phyloP scores from a whole-genome alignment of 92 coral and sea anemone species.

The Porites evermanni region DNA sequence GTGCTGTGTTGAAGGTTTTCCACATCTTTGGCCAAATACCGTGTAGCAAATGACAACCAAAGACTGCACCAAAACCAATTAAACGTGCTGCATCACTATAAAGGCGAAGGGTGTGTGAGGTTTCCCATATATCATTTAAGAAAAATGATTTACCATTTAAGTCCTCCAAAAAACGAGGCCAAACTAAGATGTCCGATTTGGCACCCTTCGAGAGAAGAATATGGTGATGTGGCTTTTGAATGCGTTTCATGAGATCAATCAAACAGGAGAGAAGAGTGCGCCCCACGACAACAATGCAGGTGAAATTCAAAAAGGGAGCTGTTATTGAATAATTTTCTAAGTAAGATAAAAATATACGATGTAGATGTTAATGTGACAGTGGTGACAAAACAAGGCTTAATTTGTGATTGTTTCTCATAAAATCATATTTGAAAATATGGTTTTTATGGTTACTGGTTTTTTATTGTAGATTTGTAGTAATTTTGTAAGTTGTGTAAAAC shows the following conservation, averaged over 20 bases:
- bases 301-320: constrained; percentile 3
- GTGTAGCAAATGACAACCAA: constrained; percentile 42
- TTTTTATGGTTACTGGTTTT: too few relatives aligned
- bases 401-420: too few relatives aligned
- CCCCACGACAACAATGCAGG: constrained; percentile 29
- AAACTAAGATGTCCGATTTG: too few relatives aligned
- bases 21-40: not conserved
- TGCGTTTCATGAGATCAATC: constrained; percentile 48
- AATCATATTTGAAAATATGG: too few relatives aligned
- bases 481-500: too few relatives aligned
- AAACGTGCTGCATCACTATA: constrained; percentile 4
- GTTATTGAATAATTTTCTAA: too few relatives aligned
- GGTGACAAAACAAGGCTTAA: too few relatives aligned
- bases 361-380: too few relatives aligned
- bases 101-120: constrained; percentile 8
- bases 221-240: not conserved
- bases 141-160: constrained; percentile 56
- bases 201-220: too few relatives aligned
- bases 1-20: too few relatives aligned
- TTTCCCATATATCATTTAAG: constrained; percentile 25
- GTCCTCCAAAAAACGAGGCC: not conserved
- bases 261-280: constrained; percentile 54
- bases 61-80: constrained; percentile 40
- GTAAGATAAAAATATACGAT: too few relatives aligned
- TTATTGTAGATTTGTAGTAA: too few relatives aligned